Conservation (phyloP, 2,797 vertebrate genomes). For the Etheostoma perlongum region DNA sequence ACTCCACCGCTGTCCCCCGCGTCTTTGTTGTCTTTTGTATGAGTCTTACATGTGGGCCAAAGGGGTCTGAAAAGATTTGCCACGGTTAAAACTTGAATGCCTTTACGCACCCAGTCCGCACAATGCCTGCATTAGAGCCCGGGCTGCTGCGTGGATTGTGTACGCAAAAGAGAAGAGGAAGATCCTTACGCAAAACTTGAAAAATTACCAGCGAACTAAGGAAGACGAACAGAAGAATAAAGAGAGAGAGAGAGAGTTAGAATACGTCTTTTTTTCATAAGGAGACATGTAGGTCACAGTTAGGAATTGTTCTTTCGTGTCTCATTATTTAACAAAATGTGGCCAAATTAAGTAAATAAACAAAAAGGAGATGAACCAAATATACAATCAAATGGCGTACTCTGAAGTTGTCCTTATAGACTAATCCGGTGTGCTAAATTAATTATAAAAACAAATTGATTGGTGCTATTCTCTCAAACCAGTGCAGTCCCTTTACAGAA, state of each 20-base stretch:
- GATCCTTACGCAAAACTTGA: conserved; percentile 54
- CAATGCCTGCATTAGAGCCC: conserved; percentile 65
- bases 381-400: background rate
- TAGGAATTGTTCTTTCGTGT: background rate
- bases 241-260: background rate
- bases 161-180: conserved; percentile 35
- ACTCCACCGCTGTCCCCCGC: conserved; percentile 75
- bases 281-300: background rate
- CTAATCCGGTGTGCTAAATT: background rate
- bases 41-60: conserved; percentile 77
- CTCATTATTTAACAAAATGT: conserved; percentile 15
- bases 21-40: conserved; percentile 83
- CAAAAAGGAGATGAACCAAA: background rate
- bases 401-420: background rate
- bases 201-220: conserved; percentile 16
- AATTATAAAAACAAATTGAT: background rate
- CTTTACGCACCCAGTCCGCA: conserved; percentile 65
- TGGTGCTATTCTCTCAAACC: background rate
- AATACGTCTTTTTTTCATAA: background rate
- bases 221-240: background rate
- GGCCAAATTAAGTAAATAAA: background rate
- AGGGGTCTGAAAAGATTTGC: conserved; percentile 79
- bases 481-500: conserved; percentile 13
- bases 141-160: conserved; percentile 43
- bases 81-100: conserved; percentile 80